Evolutionary conservation across 2,888 invertebrate species (phyloP).

Genomic region (Aphodius granarius): DNA sequence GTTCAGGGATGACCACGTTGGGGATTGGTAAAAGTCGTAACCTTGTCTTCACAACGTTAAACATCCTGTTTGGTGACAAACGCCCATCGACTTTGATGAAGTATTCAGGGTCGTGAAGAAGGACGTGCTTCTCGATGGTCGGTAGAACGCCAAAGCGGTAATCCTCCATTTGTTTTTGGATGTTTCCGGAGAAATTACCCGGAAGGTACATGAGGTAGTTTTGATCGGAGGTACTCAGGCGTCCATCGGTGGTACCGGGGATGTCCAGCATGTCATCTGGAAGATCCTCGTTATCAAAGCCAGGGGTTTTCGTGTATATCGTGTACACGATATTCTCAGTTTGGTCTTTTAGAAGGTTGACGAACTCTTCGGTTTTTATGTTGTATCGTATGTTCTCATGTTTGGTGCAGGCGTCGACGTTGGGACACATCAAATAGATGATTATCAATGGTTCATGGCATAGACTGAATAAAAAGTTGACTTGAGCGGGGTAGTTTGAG

Average conservation of each 20-base stretch:
- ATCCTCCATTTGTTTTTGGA: constrained; percentile 56
- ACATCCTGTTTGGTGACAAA: constrained; percentile 54
- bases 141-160: constrained; percentile 55
- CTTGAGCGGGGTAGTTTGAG: constrained; percentile 44
- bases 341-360: constrained; percentile 41
- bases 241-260: constrained; percentile 29
- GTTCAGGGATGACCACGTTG: constrained; percentile 46
- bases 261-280: constrained; percentile 32
- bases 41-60: constrained; percentile 55
- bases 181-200: constrained; percentile 53
- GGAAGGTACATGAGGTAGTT: constrained; percentile 58
- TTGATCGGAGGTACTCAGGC: constrained; percentile 38
- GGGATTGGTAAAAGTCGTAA: constrained; percentile 50
- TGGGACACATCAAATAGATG: constrained; percentile 60
- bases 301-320: constrained; percentile 48
- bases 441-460: constrained; percentile 52
- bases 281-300: constrained; percentile 45
- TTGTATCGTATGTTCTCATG: constrained; percentile 46
- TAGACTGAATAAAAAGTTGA: constrained; percentile 46
- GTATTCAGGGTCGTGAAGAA: constrained; percentile 58
- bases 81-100: constrained; percentile 64
- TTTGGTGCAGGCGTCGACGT: constrained; percentile 57
- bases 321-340: constrained; percentile 50
- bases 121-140: constrained; percentile 57
- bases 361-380: constrained; percentile 39